Conservation (phyloP, 2,113 vertebrate species). For the Hyla sarda region DNA sequence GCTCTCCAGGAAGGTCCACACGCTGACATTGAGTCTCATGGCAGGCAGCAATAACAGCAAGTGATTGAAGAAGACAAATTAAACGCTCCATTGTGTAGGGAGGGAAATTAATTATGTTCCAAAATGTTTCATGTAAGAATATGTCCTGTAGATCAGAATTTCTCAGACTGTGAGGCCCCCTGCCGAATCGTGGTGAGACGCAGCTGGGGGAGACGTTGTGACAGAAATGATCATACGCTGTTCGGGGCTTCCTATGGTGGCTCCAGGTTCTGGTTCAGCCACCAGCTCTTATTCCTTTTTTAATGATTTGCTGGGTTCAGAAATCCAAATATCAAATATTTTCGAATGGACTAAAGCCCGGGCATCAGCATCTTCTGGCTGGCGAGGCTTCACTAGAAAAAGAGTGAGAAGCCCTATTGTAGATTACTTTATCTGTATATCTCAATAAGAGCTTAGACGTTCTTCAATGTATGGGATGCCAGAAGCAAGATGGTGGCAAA, state of each 20-base stretch:
- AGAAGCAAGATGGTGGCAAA: no score
- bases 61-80: constrained; percentile 15
- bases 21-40: not conserved
- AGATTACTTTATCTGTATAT: no score
- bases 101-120: not conserved
- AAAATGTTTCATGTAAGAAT: constrained; percentile 7
- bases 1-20: not conserved
- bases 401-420: no score
- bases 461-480: no score
- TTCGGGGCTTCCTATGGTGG: not conserved
- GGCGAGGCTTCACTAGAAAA: no score
- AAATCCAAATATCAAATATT: not conserved
- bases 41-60: not conserved
- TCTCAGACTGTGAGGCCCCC: not conserved
- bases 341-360: not conserved
- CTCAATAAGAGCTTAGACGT: no score
- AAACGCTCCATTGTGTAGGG: not conserved
- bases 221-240: not conserved
- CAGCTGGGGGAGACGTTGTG: not conserved
- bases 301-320: not conserved
- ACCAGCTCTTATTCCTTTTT: not conserved
- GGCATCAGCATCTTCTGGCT: no score
- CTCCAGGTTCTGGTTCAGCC: not conserved
- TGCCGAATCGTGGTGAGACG: not conserved
- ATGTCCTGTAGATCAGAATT: not conserved